Percentiles rank a stretch among this genome's conserved stretches.
These are phyloP conservation scores for Rugalucina vietnamica DNA, from an alignment of 2,888 invertebrate species.

Conservation along the genomic window DNA sequence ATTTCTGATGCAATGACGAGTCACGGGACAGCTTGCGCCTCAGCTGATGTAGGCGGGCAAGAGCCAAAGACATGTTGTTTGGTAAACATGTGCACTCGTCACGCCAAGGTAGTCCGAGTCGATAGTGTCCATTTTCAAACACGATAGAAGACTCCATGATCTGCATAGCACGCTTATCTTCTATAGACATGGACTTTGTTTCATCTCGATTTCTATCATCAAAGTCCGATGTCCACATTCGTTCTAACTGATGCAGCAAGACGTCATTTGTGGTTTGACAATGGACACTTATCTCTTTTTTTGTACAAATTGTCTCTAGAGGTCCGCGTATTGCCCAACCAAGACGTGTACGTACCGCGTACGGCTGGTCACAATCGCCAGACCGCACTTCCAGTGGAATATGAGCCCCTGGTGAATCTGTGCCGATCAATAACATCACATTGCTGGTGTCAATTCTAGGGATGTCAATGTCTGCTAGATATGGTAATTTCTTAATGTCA, in stretches of 20 bases:
- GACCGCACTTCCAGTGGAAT: conserved; percentile 27
- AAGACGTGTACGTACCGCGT: conserved; percentile 25
- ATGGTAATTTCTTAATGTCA: not conserved
- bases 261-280: not conserved
- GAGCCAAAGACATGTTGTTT: conserved; percentile 31
- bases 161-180: conserved; percentile 18
- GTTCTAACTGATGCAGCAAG: conserved; percentile 17
- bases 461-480: not conserved
- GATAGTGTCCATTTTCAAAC: conserved; percentile 41
- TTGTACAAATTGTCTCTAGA: not conserved
- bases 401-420: conserved; percentile 31
- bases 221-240: conserved; percentile 38
- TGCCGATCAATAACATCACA: conserved; percentile 41
- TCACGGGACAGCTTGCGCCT: conserved; percentile 30
- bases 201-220: not conserved
- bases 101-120: conserved; percentile 46
- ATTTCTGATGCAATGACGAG: conserved; percentile 10
- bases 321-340: conserved; percentile 37
- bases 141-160: conserved; percentile 27
- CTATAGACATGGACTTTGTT: conserved; percentile 34
- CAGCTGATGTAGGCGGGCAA: conserved; percentile 31
- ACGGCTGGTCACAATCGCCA: conserved; percentile 21
- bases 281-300: not conserved
- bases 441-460: not conserved
- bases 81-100: conserved; percentile 24